Evolutionary conservation across 2,113 vertebrate species (phyloP).

Genomic region (Malurus melanocephalus): DNA sequence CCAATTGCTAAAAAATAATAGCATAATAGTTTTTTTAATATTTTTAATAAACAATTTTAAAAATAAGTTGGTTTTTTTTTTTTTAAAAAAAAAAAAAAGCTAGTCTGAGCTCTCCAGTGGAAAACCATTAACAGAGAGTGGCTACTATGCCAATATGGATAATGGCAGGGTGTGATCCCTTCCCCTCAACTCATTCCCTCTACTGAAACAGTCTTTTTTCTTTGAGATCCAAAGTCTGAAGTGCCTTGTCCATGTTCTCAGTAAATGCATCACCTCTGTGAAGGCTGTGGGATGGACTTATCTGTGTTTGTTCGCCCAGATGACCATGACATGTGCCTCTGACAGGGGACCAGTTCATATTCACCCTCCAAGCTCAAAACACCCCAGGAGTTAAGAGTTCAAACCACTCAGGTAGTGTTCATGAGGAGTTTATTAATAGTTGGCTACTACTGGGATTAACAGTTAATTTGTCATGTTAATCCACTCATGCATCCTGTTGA

Average conservation of each 20-base stretch:
- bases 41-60: no score
- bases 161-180: neutral
- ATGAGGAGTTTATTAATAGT: constrained; percentile 38
- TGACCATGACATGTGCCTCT: neutral
- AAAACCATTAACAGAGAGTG: neutral
- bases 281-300: neutral
- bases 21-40: neutral
- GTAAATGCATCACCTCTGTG: neutral
- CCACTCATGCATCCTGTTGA: constrained; percentile 11
- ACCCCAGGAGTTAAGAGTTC: neutral
- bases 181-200: neutral
- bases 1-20: neutral
- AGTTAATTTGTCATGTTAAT: constrained; percentile 54
- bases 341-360: neutral
- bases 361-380: neutral
- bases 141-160: neutral
- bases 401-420: constrained; percentile 3
- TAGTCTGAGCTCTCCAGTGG: neutral
- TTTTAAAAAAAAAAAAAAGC: neutral
- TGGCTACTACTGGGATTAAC: constrained; percentile 37
- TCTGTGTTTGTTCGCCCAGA: neutral
- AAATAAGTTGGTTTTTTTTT: neutral
- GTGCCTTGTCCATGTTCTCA: neutral
- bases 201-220: neutral
- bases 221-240: neutral